phyloP scores from a whole-genome alignment of 2,888 invertebrate genomes.

The Blera fallax region DNA sequence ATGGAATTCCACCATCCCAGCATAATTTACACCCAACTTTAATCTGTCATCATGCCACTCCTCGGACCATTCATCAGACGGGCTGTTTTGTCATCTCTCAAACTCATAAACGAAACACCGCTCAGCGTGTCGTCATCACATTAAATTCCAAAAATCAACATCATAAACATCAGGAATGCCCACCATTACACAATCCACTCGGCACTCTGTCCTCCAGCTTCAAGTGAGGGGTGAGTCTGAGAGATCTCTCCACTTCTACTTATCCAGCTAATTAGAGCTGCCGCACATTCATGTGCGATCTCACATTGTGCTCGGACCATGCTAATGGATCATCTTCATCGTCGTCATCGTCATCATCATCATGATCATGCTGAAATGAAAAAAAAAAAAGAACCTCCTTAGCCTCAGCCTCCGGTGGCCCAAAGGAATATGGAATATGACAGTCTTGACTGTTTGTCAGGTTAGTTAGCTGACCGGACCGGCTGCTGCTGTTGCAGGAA shows the following conservation, averaged over 20 bases:
- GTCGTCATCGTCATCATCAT: conserved; percentile 52
- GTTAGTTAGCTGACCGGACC: conserved; percentile 57
- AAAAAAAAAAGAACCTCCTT: conserved; percentile 32
- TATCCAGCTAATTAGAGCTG: conserved; percentile 81
- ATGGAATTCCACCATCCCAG: conserved; percentile 55
- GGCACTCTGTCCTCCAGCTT: background rate
- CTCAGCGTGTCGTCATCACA: conserved; percentile 68
- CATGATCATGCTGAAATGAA: conserved; percentile 30
- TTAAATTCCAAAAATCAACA: conserved; percentile 66
- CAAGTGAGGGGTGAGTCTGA: conserved; percentile 8
- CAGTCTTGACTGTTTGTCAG: conserved; percentile 64
- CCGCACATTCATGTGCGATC: conserved; percentile 77
- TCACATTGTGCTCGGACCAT: conserved; percentile 68
- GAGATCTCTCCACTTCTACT: conserved; percentile 79
- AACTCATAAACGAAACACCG: conserved; percentile 68
- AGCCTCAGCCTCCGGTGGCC: conserved; percentile 52
- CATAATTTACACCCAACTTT: conserved; percentile 70
- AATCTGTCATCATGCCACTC: conserved; percentile 70
- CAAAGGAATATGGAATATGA: conserved; percentile 60
- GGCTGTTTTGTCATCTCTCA: conserved; percentile 66
- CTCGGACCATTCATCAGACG: conserved; percentile 63
- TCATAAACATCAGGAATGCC: conserved; percentile 58
- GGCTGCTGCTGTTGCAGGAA: conserved; percentile 12
- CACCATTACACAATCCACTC: conserved; percentile 44
- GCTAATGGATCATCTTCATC: conserved; percentile 71